Base-by-base conservation (phyloP, 2,113 vertebrate genomes). In the Tringa solitaria region DNA sequence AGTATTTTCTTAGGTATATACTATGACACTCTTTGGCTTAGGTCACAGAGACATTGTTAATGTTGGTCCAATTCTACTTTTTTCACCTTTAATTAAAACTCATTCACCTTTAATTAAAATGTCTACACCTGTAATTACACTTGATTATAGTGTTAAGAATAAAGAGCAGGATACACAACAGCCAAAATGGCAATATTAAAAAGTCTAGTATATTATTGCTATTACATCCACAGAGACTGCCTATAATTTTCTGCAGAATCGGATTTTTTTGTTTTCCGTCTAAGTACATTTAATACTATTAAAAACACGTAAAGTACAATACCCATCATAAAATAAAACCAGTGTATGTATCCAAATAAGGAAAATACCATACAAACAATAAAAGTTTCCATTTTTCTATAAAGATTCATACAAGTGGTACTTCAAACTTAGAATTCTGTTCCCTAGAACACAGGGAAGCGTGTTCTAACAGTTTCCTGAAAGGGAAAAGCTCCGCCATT, bases 31-130 rank as follows among this genome's bases (percentile, higher is more conserved):
- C 59, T 57, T 65, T 2, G 6, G 57, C 46, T 91, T 87, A 91
- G 89, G 94, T 95, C 84, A 79, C 54, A 45, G 57, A 96, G 87
- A 54, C 65, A 6, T 82, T 93, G 89, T 69, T 95, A 93, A 75
- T 60, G 92, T 96, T 70, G 74, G 74, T 89, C 46, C 61, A 85
- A 95, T 95, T 92, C 89, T 92, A 69, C 86, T 92, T 95, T 97
- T 95, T 96, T 96, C 94, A 95, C 94, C 91, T 97, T 96, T 97
- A 96, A 97, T 96, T 96, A 97, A 97, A 95, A 69, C 91, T 89
- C 54, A 82, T 95, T 93, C 93, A 96, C 94, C 91, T 96, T 95
- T 97, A 97, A 97, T 97, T 97, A 97, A 97, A 96, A 93, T 92
- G 95, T 95, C 95, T 96, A 96, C 92, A 97, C 93, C 95, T 95